These are phyloP conservation scores for Pampusana beccarii DNA, from an alignment of 2,113 vertebrate genomes.

Conservation along the genomic window DNA sequence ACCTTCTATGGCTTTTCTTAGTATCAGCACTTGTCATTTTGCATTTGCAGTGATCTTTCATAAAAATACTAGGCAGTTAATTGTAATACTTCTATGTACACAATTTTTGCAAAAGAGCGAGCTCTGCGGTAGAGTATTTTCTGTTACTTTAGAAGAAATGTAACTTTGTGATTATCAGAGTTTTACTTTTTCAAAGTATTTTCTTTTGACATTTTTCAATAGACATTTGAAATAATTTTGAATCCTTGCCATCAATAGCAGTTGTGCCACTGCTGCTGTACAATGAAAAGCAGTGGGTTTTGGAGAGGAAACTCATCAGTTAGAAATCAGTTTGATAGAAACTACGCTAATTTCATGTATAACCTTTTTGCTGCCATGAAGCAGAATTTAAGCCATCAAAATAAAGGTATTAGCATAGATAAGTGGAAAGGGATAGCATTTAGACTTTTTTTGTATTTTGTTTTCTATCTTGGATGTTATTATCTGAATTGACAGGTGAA, in stretches of 20 bases:
- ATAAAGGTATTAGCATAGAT: not conserved
- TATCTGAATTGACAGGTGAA: not conserved
- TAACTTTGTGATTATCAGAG: not conserved
- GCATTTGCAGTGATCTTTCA: not conserved
- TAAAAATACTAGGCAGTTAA: not conserved
- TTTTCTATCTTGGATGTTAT: not conserved
- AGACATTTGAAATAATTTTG: not conserved
- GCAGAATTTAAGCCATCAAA: not conserved
- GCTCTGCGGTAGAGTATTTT: not conserved
- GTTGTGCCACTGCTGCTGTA: not conserved
- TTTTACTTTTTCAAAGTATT: not conserved
- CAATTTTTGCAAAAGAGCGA: not conserved
- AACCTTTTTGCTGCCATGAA: not conserved
- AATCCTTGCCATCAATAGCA: not conserved
- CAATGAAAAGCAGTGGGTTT: not conserved
- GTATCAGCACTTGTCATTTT: not conserved
- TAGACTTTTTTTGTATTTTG: not conserved
- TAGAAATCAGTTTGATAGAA: not conserved
- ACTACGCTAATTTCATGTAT: accelerated
- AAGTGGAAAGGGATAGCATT: not conserved
- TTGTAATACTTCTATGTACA: not conserved
- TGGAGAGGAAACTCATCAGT: not conserved
- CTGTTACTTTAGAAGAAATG: not conserved
- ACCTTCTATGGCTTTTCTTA: not conserved
- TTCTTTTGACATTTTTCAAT: not conserved